Base-by-base conservation (phyloP, 2,797 vertebrate species). In the Sebastes goodei region DNA sequence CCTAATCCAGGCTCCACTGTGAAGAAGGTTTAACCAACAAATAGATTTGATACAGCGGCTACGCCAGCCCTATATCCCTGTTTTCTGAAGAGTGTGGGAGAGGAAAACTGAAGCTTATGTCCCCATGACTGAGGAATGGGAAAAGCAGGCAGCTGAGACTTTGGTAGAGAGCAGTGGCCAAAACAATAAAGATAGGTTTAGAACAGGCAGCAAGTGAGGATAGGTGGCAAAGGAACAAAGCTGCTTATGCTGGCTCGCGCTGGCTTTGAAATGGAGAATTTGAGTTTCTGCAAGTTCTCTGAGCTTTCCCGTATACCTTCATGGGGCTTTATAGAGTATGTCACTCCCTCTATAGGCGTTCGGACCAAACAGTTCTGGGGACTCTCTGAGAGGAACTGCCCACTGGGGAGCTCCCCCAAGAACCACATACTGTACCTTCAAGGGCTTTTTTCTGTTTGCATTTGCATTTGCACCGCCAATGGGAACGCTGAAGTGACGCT, bases 41-140 rank as follows among this genome's bases (percentile, higher is more conserved):
- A 89, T 83, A 83, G 85, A 92, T 93, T 93, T 85, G 88, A 88
- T 87, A 84, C 85, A 89, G 84, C 21, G 23, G 57, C 76, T 84
- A 52, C 33, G 56, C 86, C 85, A 76, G 80, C 64, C 60, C 60
- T 11, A 20, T 61, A 78, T 84, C 80, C 76, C 38, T 56, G 64
- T 88, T 84, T 85, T 88, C 70, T 62, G 81, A 83, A 83, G 66
- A 86, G 83, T 88, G 88, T 87, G 81, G 78, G 89, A 89, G 90
- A 93, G 81, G 65, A 86, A 88, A 85, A 85, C 77, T 33, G 79
- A 83, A 71, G 86, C 86, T 88, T 90, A 80, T 56, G 70, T 83
- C 74, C 76, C 84, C 57, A 35, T 71, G 82, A 79, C 83, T 35
- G 72, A 83, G 66, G 79, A 92, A 93, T 91, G 84, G 68, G 84